Evolutionary conservation across 1,140 invertebrate species (phyloP).

Genomic region (Zophobas atratus): DNA sequence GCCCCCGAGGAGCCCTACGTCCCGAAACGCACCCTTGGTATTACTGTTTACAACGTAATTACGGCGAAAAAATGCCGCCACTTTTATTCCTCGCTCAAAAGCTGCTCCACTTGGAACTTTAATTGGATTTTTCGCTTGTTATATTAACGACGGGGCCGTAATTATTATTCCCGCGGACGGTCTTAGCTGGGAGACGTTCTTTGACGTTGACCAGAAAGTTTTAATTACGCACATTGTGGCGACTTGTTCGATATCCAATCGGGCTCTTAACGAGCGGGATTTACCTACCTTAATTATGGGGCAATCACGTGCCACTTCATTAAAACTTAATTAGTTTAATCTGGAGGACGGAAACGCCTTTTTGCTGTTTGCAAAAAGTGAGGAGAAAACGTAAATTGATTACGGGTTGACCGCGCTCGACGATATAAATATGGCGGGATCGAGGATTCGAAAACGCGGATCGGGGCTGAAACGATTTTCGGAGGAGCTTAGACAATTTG

Average conservation of each 20-base stretch:
- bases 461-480: too few relatives aligned
- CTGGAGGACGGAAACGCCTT: background rate
- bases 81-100: slow-evolving; percentile 29
- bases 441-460: too few relatives aligned
- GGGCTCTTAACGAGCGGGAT: slow-evolving; percentile 9
- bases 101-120: slow-evolving; percentile 11
- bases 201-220: slow-evolving; percentile 31
- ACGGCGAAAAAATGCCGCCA: slow-evolving; percentile 1
- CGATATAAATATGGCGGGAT: too few relatives aligned
- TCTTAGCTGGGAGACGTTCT: background rate
- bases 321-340: slow-evolving; percentile 16
- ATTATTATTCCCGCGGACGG: slow-evolving; percentile 13
- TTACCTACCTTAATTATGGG: slow-evolving; percentile 39
- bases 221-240: slow-evolving; percentile 21
- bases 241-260: slow-evolving; percentile 24
- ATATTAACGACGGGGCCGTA: slow-evolving; percentile 12
- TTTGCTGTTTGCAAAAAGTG: background rate
- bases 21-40: slow-evolving; percentile 12
- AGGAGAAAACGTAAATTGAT: background rate
- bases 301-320: slow-evolving; percentile 37
- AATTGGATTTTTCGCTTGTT: slow-evolving; percentile 25
- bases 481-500: too few relatives aligned
- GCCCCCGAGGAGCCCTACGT: background rate
- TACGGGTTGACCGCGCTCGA: background rate
- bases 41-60: slow-evolving; percentile 32